A percentile compares a stretch with the other conserved stretches of the same genome.
Evolutionary conservation across 2,888 invertebrate genomes (phyloP).

Genomic region (Zelleria hepariella): DNA sequence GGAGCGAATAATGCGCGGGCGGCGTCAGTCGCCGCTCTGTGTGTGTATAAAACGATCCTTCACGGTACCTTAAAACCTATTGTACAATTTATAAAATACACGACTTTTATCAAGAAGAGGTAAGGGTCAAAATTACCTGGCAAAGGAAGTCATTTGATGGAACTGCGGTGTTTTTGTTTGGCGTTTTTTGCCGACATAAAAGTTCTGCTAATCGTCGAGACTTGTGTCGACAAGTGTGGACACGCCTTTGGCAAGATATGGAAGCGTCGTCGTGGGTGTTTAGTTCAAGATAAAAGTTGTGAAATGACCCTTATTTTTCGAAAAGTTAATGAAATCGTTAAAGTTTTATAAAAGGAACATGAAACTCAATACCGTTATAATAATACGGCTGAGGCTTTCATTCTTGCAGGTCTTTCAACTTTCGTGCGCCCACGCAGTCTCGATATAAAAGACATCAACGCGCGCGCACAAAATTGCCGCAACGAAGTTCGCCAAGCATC

Average conservation of each 20-base stretch:
- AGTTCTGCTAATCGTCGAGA: constrained; percentile 37
- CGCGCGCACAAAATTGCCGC: constrained; percentile 22
- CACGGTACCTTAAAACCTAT: neutral
- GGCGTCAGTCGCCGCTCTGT: neutral
- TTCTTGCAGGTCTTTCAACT: constrained; percentile 5
- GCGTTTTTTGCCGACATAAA: constrained; percentile 24
- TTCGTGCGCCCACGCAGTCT: constrained; percentile 38
- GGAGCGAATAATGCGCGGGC: neutral
- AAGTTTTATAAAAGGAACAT: neutral
- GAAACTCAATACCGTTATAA: neutral
- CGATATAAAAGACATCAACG: constrained; percentile 57
- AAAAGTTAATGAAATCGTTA: neutral
- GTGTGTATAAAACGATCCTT: neutral
- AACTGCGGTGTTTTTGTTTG: constrained; percentile 24
- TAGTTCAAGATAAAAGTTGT: neutral
- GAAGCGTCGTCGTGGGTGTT: neutral
- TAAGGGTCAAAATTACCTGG: neutral
- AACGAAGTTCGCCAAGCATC: constrained; percentile 1
- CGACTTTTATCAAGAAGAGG: neutral
- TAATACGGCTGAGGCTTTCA: neutral
- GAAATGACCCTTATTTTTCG: neutral
- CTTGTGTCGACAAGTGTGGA: constrained; percentile 56
- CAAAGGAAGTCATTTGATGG: neutral
- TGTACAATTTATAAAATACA: neutral
- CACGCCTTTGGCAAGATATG: constrained; percentile 27